These are phyloP conservation scores for Meloidogyne floridensis DNA, from an alignment of 1,140 invertebrate species.

Conservation along the genomic window DNA sequence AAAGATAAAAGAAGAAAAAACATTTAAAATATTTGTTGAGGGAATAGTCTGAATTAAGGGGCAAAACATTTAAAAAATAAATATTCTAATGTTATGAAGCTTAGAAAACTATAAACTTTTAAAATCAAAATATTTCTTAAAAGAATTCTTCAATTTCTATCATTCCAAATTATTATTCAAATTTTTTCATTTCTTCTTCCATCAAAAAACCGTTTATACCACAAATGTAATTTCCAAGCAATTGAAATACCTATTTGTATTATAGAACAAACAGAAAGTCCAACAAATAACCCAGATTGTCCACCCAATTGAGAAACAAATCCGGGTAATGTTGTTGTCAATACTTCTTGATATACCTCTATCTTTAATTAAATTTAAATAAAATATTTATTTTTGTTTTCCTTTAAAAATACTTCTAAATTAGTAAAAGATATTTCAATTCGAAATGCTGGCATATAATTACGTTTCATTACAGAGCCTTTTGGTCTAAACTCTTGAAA, in stretches of 20 bases:
- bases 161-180: too few relatives aligned
- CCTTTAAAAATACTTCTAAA: constrained; percentile 9
- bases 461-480: neutral
- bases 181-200: neutral
- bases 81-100: too few relatives aligned
- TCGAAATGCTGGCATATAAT: constrained; percentile 19
- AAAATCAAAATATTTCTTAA: too few relatives aligned
- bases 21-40: too few relatives aligned
- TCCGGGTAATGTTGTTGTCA: constrained; percentile 60
- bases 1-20: too few relatives aligned
- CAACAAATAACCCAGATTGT: constrained; percentile 39
- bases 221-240: constrained; percentile 18
- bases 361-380: neutral
- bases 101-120: too few relatives aligned
- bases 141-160: too few relatives aligned
- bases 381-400: neutral
- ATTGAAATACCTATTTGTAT: constrained; percentile 29
- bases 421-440: constrained; percentile 25
- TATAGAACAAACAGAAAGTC: constrained; percentile 26
- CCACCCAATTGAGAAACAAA: constrained; percentile 66
- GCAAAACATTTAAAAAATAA: too few relatives aligned
- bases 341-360: constrained; percentile 56
- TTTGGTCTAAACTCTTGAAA: constrained; percentile 14
- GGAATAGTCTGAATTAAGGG: too few relatives aligned
- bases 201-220: constrained; percentile 10